Base-by-base conservation (phyloP, 2,797 vertebrate genomes). In the Rhinichthys osculus region DNA sequence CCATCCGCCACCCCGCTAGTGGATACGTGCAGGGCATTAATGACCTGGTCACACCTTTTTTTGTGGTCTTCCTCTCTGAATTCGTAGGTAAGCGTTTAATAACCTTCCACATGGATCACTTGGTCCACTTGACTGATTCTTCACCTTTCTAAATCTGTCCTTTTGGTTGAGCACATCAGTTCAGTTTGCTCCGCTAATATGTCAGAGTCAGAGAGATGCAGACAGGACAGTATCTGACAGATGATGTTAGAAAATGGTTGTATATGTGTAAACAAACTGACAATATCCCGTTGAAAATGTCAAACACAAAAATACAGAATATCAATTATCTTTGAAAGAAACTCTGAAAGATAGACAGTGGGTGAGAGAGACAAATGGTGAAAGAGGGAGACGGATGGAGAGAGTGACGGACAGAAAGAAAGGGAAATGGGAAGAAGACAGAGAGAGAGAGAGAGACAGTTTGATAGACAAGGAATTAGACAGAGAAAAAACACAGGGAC, bases 21-120 rank as follows among this genome's bases (percentile, higher is more conserved):
- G 98, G 98, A 86, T 99, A 99, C 79, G 98, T 99, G 62, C 98
- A 99, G 94, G 98, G 98, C 47, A 99, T 99, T 93, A 99, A 99
- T 74, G 98, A 99, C 92, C 95, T 99, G 92, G 98, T 99, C 95
- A 99, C 98, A 8, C 98, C 98, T 0, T 99, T 99, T 95, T 99
- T 99, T 90, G 98, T 99, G 3, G 98, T 99, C 92, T 99, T 99
- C 96, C 96, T 99, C 90, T 98, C 98, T 0, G 98, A 99, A 94
- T 97, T 99, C 82, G 98, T 99, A 78, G 97, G 98, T 99, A 96
- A 97, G 98, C 96, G 1, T 67, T 11, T 62, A 7, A 78, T 19
- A 66, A 33, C 23, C 13, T n/a, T 83, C 30, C 52, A 35, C 27
- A 0, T 44, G 17, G 13, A 33, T 59, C 54, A 13, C 30, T 42